Percentiles rank a stretch among this genome's conserved stretches.
These are phyloP conservation scores for Maniola hyperantus DNA, from an alignment of 2,888 invertebrate genomes.

Conservation along the genomic window DNA sequence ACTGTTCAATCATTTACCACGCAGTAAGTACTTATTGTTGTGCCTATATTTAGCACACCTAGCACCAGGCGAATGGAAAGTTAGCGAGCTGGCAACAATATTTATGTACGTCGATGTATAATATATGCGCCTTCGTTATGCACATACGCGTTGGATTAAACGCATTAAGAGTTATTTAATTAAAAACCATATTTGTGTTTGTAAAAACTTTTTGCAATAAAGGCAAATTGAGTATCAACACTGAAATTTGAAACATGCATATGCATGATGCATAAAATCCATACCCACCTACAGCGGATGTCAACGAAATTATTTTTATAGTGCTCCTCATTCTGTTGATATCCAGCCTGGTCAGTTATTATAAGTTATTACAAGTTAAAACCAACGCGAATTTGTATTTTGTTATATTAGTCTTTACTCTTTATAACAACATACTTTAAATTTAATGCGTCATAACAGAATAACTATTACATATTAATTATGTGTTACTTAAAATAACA, in stretches of 20 bases:
- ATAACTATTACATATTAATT: background rate
- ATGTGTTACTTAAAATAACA: background rate
- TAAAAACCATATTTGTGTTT: background rate
- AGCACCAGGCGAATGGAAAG: constrained; percentile 74
- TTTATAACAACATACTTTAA: background rate
- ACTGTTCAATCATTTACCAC: constrained; percentile 61
- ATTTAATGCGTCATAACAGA: constrained; percentile 6
- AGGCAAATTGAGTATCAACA: background rate
- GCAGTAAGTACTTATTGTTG: constrained; percentile 62
- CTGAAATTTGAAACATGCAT: background rate
- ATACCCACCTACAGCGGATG: too few species aligned
- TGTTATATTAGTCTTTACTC: background rate
- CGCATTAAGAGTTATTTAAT: background rate
- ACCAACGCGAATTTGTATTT: background rate
- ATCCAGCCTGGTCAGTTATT: background rate
- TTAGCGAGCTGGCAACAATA: constrained; percentile 70
- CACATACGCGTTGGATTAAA: constrained; percentile 26
- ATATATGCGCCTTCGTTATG: constrained; percentile 31
- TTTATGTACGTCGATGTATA: constrained; percentile 49
- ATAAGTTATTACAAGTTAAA: too few species aligned
- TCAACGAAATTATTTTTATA: background rate
- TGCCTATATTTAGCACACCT: constrained; percentile 70
- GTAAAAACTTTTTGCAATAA: background rate
- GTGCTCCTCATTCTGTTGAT: background rate
- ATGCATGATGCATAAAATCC: too few species aligned